Conservation (phyloP, 2,888 invertebrate species). For the Cephus nigrinus region DNA sequence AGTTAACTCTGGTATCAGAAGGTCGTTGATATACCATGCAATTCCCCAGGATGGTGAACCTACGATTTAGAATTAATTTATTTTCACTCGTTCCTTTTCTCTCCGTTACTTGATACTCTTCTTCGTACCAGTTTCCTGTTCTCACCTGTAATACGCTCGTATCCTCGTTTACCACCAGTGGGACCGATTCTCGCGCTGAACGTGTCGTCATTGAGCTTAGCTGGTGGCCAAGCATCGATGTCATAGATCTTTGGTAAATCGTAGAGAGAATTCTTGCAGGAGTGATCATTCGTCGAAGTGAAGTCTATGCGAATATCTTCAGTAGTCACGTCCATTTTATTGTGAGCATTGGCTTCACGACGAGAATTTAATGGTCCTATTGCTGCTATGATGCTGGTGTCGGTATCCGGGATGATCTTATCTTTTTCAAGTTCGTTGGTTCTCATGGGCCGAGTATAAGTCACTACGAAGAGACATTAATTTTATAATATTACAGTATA, state of each 20-base stretch:
- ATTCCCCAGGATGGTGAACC: slow-evolving; percentile 88
- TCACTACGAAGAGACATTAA: slow-evolving; percentile 65
- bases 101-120: background rate
- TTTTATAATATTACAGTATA: background rate
- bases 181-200: slow-evolving; percentile 86
- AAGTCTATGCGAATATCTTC: slow-evolving; percentile 85
- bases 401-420: slow-evolving; percentile 75
- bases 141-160: slow-evolving; percentile 81
- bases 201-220: slow-evolving; percentile 72
- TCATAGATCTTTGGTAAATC: slow-evolving; percentile 71
- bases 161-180: slow-evolving; percentile 84
- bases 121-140: background rate
- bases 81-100: background rate
- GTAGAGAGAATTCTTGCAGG: slow-evolving; percentile 77
- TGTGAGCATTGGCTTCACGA: slow-evolving; percentile 87
- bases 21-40: slow-evolving; percentile 93
- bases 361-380: slow-evolving; percentile 85
- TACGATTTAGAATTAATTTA: slow-evolving; percentile 41
- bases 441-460: slow-evolving; percentile 81
- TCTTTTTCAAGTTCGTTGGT: slow-evolving; percentile 81
- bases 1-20: slow-evolving; percentile 88
- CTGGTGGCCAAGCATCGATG: slow-evolving; percentile 77
- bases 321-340: slow-evolving; percentile 77
- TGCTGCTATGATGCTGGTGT: slow-evolving; percentile 87
- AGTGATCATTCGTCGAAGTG: slow-evolving; percentile 75